Conservation (phyloP, 2,888 invertebrate species). For the Leptothorax acervorum region DNA sequence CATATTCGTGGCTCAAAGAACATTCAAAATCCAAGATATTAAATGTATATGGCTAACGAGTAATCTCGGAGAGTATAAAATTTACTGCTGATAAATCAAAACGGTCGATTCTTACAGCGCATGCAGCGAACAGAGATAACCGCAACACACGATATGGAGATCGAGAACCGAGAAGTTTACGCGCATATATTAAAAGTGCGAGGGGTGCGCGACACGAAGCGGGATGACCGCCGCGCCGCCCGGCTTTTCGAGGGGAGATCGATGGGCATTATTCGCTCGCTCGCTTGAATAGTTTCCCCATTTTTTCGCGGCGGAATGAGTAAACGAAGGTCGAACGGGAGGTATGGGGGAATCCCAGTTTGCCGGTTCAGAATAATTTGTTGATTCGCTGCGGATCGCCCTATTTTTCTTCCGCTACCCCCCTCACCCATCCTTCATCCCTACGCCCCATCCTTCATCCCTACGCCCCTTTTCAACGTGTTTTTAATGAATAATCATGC, state of each 20-base stretch:
- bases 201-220: conserved; percentile 39
- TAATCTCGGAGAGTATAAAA: neutral
- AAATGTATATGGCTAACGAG: neutral
- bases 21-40: neutral
- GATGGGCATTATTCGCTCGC: conserved; percentile 78
- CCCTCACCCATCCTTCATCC: neutral
- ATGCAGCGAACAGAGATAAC: conserved; percentile 18
- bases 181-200: conserved; percentile 75
- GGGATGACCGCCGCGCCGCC: conserved; percentile 60
- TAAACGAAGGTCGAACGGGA: conserved; percentile 38
- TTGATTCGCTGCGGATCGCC: conserved; percentile 69
- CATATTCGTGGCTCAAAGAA: neutral
- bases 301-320: conserved; percentile 58
- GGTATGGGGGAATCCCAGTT: conserved; percentile 67
- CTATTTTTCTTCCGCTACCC: conserved; percentile 57
- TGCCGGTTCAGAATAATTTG: conserved; percentile 78
- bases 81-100: neutral
- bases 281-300: conserved; percentile 77
- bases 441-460: neutral
- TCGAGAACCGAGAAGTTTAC: conserved; percentile 61
- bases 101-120: neutral
- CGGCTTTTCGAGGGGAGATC: conserved; percentile 75
- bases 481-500: conserved; percentile 62
- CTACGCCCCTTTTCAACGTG: conserved; percentile 35
- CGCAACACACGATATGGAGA: conserved; percentile 45